Evolutionary conservation across 2,113 vertebrate species (phyloP), one percentile per base, ranked within the genome.

Genomic region (Progne subis): DNA sequence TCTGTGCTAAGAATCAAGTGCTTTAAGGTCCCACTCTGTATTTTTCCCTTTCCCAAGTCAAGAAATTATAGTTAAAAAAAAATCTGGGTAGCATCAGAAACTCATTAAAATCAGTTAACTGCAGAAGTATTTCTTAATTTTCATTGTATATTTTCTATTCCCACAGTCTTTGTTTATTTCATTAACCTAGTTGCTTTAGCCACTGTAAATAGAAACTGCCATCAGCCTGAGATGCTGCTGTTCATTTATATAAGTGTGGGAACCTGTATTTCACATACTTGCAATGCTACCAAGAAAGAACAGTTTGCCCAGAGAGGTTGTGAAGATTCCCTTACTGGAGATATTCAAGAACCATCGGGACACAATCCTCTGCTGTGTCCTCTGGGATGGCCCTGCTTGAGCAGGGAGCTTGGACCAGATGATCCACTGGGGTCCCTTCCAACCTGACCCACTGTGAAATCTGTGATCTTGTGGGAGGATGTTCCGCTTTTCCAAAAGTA

Each of bases 31-130:
- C 70, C 12, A n/a, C 3, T 70, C n/a, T 67, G 6, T 46, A 63
- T 34, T 88, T 95, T 84, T 90, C 12, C 61, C 15, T 60, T 95
- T 78, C 18, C 17, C 14, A 80, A 76, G n/a, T 31, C 64, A 93
- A 86, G 59, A 71, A 61, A 8, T 34, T 63, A 6, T 44, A 41
- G 49, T 64, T 7, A 71, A 82, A 88, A 53, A 88, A 53, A 87
- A 82, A 32, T 49, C n/a, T 76, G 18, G 1, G 24, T 68, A 65
- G 14, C 28, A 80, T 82, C 65, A 89, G 46, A 94, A 84, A 76
- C 4, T 25, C 52, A 60, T 88, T 86, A 82, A 81, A 86, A 53
- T 46, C 44, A 34, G 12, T 24, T 74, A 82, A 85, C 17, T 50
- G n/a, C 20, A 75, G 39, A 93, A 92, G 11, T 2, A 12, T 64